Conservation (phyloP, 2,797 vertebrate species). For the Crax fasciolata region DNA sequence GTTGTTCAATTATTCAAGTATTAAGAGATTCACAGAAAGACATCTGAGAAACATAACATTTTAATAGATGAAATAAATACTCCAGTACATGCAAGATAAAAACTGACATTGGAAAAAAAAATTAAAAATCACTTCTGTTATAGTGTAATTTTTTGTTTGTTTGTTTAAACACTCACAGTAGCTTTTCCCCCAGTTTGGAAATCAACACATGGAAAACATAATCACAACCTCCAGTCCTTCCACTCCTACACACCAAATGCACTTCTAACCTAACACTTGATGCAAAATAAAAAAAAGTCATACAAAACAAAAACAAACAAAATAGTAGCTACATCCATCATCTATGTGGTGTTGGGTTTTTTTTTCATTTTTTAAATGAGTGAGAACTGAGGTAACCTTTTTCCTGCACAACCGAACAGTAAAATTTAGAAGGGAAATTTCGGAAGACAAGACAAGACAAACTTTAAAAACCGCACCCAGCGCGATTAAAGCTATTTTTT, state of each 20-base stretch:
- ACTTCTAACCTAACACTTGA: conserved; percentile 85
- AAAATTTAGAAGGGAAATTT: conserved; percentile 77
- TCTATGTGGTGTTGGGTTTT: conserved; percentile 76
- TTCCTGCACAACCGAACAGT: conserved; percentile 82
- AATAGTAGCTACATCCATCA: conserved; percentile 91
- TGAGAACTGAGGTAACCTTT: conserved; percentile 96
- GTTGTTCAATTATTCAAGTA: conserved; percentile 43
- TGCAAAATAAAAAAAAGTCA: conserved; percentile 78
- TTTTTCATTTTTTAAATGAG: conserved; percentile 79
- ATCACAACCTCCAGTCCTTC: conserved; percentile 84
- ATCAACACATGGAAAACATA: conserved; percentile 87
- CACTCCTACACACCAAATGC: conserved; percentile 85
- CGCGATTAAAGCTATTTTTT: conserved; percentile 82
- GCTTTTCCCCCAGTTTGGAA: conserved; percentile 89
- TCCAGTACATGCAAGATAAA: conserved; percentile 98
- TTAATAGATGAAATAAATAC: conserved; percentile 99
- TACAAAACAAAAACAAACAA: conserved; percentile 76
- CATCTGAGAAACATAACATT: conserved; percentile 92
- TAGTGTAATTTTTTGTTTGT: conserved; percentile 92
- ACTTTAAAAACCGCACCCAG: conserved; percentile 86
- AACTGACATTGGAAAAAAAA: conserved; percentile 86
- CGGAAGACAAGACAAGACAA: conserved; percentile 75
- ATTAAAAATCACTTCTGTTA: conserved; percentile 92
- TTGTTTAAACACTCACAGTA: conserved; percentile 92
- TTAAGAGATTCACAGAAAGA: conserved; percentile 74